phyloP scores from a whole-genome alignment of 2,888 invertebrate species.

The Philereme transversata region DNA sequence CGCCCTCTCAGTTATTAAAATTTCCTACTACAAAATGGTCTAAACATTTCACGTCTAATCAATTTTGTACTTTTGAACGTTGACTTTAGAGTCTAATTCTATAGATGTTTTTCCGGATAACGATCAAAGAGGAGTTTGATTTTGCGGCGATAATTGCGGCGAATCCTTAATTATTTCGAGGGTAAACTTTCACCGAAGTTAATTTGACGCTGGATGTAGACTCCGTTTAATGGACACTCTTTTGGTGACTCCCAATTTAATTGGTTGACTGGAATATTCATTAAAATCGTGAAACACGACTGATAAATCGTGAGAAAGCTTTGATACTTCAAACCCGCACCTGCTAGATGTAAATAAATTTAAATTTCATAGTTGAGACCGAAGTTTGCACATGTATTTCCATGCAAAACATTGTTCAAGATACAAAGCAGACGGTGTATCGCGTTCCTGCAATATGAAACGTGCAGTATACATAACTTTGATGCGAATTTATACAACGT shows the following conservation, averaged over 20 bases:
- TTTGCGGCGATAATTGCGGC: conserved; percentile 82
- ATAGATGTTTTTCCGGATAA: conserved; percentile 56
- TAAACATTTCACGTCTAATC: conserved; percentile 46
- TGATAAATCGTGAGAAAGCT: conserved; percentile 56
- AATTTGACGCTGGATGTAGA: conserved; percentile 78
- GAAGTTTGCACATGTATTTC: conserved; percentile 32
- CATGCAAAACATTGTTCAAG: conserved; percentile 54
- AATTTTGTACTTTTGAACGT: conserved; percentile 54
- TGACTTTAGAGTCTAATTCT: conserved; percentile 56
- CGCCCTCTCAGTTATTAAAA: conserved; percentile 77
- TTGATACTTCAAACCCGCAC: conserved; percentile 48
- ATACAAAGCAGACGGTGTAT: conserved; percentile 57
- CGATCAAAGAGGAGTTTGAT: conserved; percentile 81
- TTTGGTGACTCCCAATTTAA: conserved; percentile 80
- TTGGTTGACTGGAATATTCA: conserved; percentile 75
- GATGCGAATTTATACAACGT: conserved; percentile 65
- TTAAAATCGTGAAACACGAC: conserved; percentile 65
- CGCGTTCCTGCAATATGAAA: conserved; percentile 48
- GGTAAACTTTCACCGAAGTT: conserved; percentile 81
- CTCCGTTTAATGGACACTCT: conserved; percentile 81
- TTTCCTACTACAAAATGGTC: conserved; percentile 62
- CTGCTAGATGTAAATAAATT: conserved; percentile 28
- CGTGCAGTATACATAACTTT: conserved; percentile 47
- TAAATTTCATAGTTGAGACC: conserved; percentile 40
- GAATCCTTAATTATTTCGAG: conserved; percentile 84